A percentile compares a stretch with the other conserved stretches of the same genome.
Evolutionary conservation across 2,888 invertebrate genomes (phyloP).

Genomic region (Yponomeuta evonymella): DNA sequence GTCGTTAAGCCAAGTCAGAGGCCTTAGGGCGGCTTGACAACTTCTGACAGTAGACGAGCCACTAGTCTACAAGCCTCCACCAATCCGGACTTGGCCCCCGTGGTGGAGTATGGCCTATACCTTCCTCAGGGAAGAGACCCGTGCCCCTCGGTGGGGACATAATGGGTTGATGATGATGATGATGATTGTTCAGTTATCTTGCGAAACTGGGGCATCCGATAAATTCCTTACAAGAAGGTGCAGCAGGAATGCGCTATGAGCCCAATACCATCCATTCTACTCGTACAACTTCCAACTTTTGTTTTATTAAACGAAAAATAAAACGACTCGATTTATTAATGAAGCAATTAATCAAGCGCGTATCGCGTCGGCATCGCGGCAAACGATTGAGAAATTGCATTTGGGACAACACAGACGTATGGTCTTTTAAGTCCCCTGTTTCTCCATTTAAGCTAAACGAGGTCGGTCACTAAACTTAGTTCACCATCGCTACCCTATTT

Average conservation of each 20-base stretch:
- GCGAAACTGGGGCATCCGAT: not conserved
- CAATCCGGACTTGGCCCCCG: no score
- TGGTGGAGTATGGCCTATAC: no score
- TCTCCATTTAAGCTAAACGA: no score
- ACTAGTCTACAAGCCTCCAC: no score
- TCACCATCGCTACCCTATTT: not conserved
- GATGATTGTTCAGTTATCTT: not conserved
- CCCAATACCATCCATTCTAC: not conserved
- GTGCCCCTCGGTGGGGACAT: no score
- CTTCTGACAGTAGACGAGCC: no score
- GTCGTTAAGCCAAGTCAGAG: no score
- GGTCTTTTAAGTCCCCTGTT: not conserved
- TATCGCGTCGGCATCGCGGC: slow-evolving; percentile 48
- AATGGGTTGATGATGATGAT: no score
- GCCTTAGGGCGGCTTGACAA: no score
- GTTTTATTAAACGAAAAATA: slow-evolving; percentile 39
- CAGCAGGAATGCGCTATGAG: not conserved
- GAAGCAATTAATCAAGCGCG: slow-evolving; percentile 62
- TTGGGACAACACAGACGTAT: slow-evolving; percentile 4
- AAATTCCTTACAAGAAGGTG: not conserved
- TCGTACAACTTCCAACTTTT: slow-evolving; percentile 41
- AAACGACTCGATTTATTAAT: slow-evolving; percentile 61
- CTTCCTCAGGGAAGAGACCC: no score
- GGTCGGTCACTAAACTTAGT: not conserved
- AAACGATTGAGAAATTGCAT: slow-evolving; percentile 16